phyloP scores from a whole-genome alignment of 1,140 invertebrate genomes.

The Eubasilissa regina region DNA sequence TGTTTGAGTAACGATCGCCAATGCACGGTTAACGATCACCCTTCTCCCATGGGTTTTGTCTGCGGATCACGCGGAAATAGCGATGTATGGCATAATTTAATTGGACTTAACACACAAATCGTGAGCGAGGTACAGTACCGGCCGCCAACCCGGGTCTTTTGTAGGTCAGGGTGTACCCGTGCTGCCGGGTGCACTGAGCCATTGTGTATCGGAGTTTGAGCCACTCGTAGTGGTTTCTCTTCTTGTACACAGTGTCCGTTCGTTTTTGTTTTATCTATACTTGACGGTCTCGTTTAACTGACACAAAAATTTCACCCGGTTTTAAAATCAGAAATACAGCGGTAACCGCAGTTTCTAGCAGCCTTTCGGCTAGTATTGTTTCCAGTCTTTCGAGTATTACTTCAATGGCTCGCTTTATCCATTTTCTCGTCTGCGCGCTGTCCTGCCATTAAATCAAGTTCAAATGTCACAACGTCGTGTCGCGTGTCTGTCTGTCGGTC shows the following conservation, averaged over 20 bases:
- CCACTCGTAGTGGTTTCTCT: no score
- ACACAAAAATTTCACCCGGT: no score
- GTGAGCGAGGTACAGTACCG: slow-evolving; percentile 36
- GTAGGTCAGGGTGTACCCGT: slow-evolving; percentile 16
- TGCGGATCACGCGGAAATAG: slow-evolving; percentile 56
- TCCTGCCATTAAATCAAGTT: slow-evolving; percentile 20
- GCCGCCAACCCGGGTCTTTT: slow-evolving; percentile 22
- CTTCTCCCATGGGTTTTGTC: slow-evolving; percentile 36
- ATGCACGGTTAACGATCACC: neutral
- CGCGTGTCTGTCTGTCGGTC: slow-evolving; percentile 9
- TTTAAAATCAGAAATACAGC: no score
- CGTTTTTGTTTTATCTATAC: no score
- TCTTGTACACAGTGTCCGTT: no score
- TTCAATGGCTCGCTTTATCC: neutral
- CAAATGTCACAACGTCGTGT: slow-evolving; percentile 30
- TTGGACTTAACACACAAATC: slow-evolving; percentile 56
- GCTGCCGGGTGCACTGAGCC: slow-evolving; percentile 8
- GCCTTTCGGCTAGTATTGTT: no score
- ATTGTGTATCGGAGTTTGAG: neutral
- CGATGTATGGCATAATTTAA: slow-evolving; percentile 58
- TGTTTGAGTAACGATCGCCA: slow-evolving; percentile 17
- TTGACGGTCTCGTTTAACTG: no score
- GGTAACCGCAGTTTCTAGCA: no score
- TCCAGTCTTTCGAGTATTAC: no score
- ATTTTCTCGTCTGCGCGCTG: neutral